Percentiles rank a stretch among this genome's conserved stretches.
phyloP scores from a whole-genome alignment of 2,113 vertebrate genomes.

The Vireo altiloquus region DNA sequence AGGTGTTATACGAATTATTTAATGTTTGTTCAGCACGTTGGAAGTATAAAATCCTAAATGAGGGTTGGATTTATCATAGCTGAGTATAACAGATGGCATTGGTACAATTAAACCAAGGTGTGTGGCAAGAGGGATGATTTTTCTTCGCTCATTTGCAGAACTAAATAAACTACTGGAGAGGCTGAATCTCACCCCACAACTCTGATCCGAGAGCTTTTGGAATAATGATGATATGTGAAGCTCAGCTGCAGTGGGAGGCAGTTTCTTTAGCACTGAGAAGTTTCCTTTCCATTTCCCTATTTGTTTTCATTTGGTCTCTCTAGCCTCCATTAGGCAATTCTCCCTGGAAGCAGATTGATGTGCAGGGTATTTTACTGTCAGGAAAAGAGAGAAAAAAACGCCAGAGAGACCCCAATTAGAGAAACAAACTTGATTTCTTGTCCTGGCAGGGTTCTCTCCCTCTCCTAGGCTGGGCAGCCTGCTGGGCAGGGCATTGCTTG shows the following conservation, averaged over 20 bases:
- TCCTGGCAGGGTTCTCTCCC: not conserved
- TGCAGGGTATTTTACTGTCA: not conserved
- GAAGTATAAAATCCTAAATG: not conserved
- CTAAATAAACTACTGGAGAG: not conserved
- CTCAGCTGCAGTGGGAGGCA: not conserved
- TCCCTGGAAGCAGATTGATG: not conserved
- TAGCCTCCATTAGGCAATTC: not conserved
- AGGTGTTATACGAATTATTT: not conserved
- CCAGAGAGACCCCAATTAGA: not conserved
- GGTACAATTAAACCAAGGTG: not conserved
- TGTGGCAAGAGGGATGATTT: not conserved
- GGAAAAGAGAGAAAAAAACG: not conserved
- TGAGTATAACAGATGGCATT: not conserved
- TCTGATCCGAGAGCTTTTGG: not conserved
- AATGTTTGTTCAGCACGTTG: not conserved
- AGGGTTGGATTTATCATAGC: not conserved
- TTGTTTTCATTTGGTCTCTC: constrained; percentile 13
- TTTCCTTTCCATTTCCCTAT: not conserved
- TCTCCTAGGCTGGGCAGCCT: not conserved
- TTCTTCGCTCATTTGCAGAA: not conserved
- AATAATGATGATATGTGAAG: not conserved
- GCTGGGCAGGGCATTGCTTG: not conserved
- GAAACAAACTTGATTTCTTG: not conserved
- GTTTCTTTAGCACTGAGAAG: not conserved
- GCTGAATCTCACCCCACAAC: not conserved